These are phyloP conservation scores for Setipinna tenuifilis DNA, from an alignment of 2,797 vertebrate species.

Conservation along the genomic window DNA sequence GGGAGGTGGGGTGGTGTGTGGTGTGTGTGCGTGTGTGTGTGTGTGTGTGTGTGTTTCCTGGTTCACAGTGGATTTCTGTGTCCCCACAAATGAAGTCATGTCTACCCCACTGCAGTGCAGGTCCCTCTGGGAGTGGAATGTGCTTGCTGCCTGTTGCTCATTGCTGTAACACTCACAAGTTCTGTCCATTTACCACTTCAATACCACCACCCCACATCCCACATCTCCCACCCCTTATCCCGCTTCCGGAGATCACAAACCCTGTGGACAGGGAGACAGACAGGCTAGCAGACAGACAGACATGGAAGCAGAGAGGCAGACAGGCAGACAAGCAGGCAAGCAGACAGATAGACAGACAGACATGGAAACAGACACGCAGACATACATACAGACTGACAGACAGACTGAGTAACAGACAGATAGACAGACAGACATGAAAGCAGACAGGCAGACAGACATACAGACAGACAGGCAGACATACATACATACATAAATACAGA, in stretches of 20 bases:
- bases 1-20: not conserved
- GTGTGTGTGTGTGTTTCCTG: too few relatives aligned
- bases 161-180: not conserved
- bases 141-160: not conserved
- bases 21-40: too few relatives aligned
- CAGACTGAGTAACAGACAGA: not conserved
- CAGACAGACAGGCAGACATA: too few relatives aligned
- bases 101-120: not conserved
- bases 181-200: not conserved
- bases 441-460: not conserved
- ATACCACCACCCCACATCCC: not conserved
- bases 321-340: too few relatives aligned
- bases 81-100: constrained; percentile 6
- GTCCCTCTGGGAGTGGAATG: not conserved
- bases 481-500: too few relatives aligned
- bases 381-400: not conserved
- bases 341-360: too few relatives aligned
- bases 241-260: not conserved
- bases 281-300: not conserved
- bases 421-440: too few relatives aligned
- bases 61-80: not conserved
- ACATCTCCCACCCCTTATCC: not conserved
- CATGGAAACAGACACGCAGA: too few relatives aligned
- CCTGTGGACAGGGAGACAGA: not conserved
- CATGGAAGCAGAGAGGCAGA: too few relatives aligned